Evolutionary conservation across 2,113 vertebrate species (phyloP).

Genomic region (Carollia perspicillata): DNA sequence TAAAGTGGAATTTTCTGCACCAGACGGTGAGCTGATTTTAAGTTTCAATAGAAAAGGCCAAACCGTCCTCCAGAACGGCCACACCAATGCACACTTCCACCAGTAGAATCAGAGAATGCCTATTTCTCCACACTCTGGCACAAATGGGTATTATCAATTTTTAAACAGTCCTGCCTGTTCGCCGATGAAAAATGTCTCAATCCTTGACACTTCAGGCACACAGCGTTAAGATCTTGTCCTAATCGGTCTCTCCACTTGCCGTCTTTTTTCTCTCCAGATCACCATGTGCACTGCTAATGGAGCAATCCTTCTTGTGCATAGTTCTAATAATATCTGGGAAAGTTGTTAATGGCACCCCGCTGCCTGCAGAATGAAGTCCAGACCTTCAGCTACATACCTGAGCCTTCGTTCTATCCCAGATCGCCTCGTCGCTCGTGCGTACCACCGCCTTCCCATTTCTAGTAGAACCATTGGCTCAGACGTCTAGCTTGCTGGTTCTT

Average conservation of each 20-base stretch:
- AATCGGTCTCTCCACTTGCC: background rate
- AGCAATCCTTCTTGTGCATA: conserved; percentile 47
- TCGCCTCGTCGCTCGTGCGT: background rate
- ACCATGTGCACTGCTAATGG: conserved; percentile 55
- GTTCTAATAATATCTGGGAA: conserved; percentile 50
- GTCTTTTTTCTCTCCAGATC: conserved; percentile 20
- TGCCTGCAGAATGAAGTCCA: conserved; percentile 1
- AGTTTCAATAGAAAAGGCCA: conserved; percentile 15
- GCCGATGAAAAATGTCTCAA: background rate
- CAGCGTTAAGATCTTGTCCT: background rate
- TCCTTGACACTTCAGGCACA: background rate
- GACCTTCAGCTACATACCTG: background rate
- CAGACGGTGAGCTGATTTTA: conserved; percentile 21
- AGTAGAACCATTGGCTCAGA: background rate
- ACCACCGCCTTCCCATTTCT: background rate
- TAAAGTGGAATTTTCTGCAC: conserved; percentile 8
- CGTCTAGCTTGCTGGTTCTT: background rate
- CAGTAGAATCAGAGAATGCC: background rate
- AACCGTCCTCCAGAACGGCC: background rate
- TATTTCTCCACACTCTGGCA: background rate
- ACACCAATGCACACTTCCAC: background rate
- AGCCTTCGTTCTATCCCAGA: background rate
- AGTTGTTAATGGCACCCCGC: background rate
- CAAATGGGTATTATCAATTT: background rate
- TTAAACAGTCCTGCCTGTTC: background rate